These are phyloP conservation scores for Microcaecilia unicolor DNA, from an alignment of 2,797 vertebrate genomes.

Conservation along the genomic window DNA sequence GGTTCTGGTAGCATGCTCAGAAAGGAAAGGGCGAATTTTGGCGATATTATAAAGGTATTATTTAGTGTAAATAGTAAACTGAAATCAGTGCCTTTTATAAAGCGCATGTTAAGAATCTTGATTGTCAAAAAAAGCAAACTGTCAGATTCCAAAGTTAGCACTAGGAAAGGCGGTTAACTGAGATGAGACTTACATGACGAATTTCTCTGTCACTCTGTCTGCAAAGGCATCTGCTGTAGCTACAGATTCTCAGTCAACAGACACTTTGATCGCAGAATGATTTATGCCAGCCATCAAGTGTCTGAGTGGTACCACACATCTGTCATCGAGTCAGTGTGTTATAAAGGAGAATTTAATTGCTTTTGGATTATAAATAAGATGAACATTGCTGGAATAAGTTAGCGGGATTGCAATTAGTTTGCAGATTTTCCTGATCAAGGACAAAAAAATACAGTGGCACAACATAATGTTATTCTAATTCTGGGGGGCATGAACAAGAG, in stretches of 20 bases:
- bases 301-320: slow-evolving; percentile 59
- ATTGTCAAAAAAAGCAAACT: slow-evolving; percentile 45
- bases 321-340: slow-evolving; percentile 50
- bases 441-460: slow-evolving; percentile 37
- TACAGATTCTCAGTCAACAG: slow-evolving; percentile 49
- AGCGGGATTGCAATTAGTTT: slow-evolving; percentile 43
- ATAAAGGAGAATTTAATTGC: slow-evolving; percentile 58
- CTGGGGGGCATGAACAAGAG: slow-evolving; percentile 18
- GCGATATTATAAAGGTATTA: slow-evolving; percentile 21
- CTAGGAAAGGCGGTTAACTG: slow-evolving; percentile 42
- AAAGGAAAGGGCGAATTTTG: too few relatives aligned
- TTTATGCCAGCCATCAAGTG: slow-evolving; percentile 64
- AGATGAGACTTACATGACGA: slow-evolving; percentile 56
- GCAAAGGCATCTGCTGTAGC: slow-evolving; percentile 57
- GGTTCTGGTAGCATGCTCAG: too few relatives aligned
- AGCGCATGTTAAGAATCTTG: slow-evolving; percentile 37
- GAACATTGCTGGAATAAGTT: slow-evolving; percentile 47
- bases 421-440: slow-evolving; percentile 37
- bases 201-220: slow-evolving; percentile 57
- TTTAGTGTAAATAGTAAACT: slow-evolving; percentile 24
- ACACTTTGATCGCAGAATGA: slow-evolving; percentile 64
- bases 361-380: slow-evolving; percentile 55
- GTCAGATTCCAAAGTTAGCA: slow-evolving; percentile 36
- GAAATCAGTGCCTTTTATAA: slow-evolving; percentile 30
- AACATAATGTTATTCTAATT: slow-evolving; percentile 26